phyloP scores from a whole-genome alignment of 2,797 vertebrate genomes.

The Alectoris magna region DNA sequence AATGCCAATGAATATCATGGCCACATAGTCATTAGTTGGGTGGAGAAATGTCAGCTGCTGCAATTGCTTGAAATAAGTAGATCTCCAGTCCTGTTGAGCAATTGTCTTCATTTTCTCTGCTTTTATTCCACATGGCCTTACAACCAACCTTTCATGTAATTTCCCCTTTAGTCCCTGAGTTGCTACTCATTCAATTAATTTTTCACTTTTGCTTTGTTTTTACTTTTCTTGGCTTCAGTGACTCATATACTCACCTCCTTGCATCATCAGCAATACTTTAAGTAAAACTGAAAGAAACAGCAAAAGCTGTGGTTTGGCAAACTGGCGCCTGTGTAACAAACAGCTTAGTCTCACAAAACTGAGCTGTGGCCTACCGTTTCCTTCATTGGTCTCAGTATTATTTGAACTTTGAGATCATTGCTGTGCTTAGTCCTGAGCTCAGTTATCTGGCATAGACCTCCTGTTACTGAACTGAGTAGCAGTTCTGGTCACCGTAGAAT shows the following conservation, averaged over 20 bases:
- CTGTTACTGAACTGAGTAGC: too few species aligned
- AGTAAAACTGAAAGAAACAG: neutral
- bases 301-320: neutral
- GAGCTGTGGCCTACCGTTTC: neutral
- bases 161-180: too few species aligned
- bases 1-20: neutral
- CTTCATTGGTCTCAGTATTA: neutral
- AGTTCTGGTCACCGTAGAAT: too few species aligned
- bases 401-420: neutral
- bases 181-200: neutral
- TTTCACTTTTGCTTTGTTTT: neutral
- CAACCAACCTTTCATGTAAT: too few species aligned
- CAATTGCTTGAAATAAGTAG: neutral
- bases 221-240: neutral
- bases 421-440: neutral
- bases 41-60: neutral
- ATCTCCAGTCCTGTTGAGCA: neutral
- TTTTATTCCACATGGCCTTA: neutral
- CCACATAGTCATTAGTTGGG: neutral
- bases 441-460: neutral
- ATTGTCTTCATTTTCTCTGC: neutral
- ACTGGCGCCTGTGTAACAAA: neutral
- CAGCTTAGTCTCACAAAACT: neutral
- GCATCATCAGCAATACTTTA: neutral
- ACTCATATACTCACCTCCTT: neutral